Evolutionary conservation across 2,797 vertebrate species (phyloP).

Genomic region (Poecilia gillii): DNA sequence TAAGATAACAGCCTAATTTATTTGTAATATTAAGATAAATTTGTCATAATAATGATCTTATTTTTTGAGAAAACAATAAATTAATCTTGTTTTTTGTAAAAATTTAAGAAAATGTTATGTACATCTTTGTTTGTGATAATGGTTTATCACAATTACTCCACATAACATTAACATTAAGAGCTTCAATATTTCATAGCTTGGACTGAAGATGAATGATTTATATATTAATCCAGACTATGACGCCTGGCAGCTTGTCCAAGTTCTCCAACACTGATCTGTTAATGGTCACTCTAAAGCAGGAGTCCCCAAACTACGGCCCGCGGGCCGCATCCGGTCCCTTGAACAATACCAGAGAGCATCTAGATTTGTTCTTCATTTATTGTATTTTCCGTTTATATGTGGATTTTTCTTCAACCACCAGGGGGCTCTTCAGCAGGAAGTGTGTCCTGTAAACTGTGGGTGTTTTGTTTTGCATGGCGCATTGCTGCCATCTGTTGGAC

Average conservation of each 20-base stretch:
- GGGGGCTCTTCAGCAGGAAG: no score
- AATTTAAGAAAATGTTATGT: neutral
- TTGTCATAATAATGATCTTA: neutral
- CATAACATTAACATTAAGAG: neutral
- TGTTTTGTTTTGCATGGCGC: no score
- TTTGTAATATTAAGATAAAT: neutral
- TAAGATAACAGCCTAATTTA: neutral
- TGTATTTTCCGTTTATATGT: no score
- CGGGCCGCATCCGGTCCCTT: no score
- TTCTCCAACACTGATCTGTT: neutral
- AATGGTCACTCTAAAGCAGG: no score
- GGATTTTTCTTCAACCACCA: no score
- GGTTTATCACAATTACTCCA: neutral
- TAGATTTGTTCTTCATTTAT: no score
- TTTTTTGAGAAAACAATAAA: neutral
- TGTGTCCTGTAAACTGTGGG: no score
- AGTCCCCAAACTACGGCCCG: no score
- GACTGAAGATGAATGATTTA: neutral
- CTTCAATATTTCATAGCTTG: neutral
- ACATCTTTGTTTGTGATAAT: neutral
- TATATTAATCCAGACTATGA: neutral
- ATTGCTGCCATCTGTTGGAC: no score
- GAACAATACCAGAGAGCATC: no score
- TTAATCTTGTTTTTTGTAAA: no score
- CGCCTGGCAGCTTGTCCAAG: neutral